These are phyloP conservation scores for Agrilus biguttatus DNA, from an alignment of 2,888 invertebrate genomes.

Conservation along the genomic window DNA sequence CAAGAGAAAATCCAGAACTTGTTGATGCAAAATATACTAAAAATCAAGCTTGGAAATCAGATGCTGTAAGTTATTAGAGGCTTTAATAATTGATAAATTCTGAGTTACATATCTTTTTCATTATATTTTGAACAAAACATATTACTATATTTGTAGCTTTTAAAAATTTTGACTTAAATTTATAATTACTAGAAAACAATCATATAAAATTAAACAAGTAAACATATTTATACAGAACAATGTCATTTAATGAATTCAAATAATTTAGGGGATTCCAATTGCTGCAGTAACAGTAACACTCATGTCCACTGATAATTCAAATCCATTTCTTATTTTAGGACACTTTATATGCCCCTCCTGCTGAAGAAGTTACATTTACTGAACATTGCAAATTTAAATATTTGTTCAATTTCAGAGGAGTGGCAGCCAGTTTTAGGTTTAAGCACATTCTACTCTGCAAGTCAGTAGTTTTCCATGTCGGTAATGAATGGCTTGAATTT, in stretches of 20 bases:
- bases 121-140: too few relatives aligned
- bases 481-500: slow-evolving; percentile 88
- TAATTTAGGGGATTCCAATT: too few relatives aligned
- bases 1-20: slow-evolving; percentile 56
- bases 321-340: slow-evolving; percentile 42
- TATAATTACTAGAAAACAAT: too few relatives aligned
- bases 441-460: slow-evolving; percentile 89
- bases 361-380: slow-evolving; percentile 74
- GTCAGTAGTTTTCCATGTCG: slow-evolving; percentile 88
- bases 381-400: slow-evolving; percentile 89
- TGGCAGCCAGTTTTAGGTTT: slow-evolving; percentile 93
- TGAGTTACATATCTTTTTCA: not conserved
- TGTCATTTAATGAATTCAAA: too few relatives aligned
- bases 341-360: slow-evolving; percentile 71
- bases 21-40: slow-evolving; percentile 92
- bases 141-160: too few relatives aligned
- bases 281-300: too few relatives aligned
- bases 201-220: too few relatives aligned
- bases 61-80: slow-evolving; percentile 41
- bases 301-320: not conserved
- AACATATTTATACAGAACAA: too few relatives aligned
- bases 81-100: not conserved
- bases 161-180: too few relatives aligned
- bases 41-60: slow-evolving; percentile 97
- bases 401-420: slow-evolving; percentile 91